A percentile compares a stretch with the other conserved stretches of the same genome.
These are phyloP conservation scores for Anagyrus pseudococci DNA, from an alignment of 2,888 invertebrate species.

Conservation along the genomic window DNA sequence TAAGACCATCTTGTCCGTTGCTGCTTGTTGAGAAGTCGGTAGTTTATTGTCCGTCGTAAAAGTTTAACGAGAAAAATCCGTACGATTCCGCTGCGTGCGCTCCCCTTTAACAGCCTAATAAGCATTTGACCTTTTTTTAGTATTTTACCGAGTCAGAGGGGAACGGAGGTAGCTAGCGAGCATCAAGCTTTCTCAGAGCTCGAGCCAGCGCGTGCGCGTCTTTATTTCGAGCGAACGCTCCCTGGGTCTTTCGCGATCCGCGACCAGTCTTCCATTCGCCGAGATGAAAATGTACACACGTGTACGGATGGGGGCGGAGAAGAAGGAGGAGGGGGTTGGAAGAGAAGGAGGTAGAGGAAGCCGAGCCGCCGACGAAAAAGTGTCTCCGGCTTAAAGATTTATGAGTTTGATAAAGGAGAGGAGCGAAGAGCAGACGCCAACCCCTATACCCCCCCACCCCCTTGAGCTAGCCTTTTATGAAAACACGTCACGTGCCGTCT, in stretches of 20 bases:
- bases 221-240: constrained; percentile 15
- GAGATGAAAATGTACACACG: constrained; percentile 18
- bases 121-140: constrained; percentile 25
- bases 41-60: constrained; percentile 22
- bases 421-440: not conserved
- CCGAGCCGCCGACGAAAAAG: constrained; percentile 24
- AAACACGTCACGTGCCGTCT: constrained; percentile 38
- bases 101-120: constrained; percentile 32
- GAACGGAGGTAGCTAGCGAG: too few species aligned
- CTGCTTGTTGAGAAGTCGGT: not conserved
- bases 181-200: too few species aligned
- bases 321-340: not conserved
- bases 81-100: constrained; percentile 9
- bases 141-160: too few species aligned
- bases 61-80: constrained; percentile 32
- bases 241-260: too few species aligned
- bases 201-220: constrained; percentile 8
- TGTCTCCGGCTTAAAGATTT: constrained; percentile 31
- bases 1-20: too few species aligned
- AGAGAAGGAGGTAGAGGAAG: too few species aligned
- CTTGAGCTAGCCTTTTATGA: constrained; percentile 32
- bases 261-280: too few species aligned
- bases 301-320: constrained; percentile 5
- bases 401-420: constrained; percentile 30
- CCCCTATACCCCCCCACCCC: too few species aligned